Percentiles rank a stretch among this genome's conserved stretches.
phyloP scores from a whole-genome alignment of 2,888 invertebrate species.

The Lumbricus terrestris region DNA sequence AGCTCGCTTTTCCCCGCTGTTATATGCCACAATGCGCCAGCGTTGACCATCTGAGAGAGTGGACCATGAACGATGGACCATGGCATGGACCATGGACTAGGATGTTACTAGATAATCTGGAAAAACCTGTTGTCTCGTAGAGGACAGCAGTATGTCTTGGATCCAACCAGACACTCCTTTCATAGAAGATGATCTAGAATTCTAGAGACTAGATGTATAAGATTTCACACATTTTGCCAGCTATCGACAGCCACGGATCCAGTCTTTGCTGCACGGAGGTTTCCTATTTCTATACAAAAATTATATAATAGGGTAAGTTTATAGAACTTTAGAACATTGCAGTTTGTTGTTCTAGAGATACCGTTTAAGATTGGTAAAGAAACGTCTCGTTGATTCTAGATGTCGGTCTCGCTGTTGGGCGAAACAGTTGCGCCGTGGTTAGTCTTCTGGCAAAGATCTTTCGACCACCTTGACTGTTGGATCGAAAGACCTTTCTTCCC shows the following conservation, averaged over 20 bases:
- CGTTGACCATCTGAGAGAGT: no score
- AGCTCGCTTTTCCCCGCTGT: no score
- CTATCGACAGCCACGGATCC: background rate
- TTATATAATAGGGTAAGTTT: background rate
- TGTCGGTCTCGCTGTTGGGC: background rate
- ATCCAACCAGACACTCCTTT: background rate
- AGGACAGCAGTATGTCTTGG: background rate
- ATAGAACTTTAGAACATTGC: background rate
- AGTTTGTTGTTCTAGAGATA: background rate
- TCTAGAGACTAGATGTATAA: no score
- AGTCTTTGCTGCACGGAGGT: background rate
- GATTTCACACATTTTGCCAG: background rate
- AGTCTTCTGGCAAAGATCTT: background rate
- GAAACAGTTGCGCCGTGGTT: background rate
- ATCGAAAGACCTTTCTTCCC: no score
- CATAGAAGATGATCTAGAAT: background rate
- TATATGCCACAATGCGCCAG: no score
- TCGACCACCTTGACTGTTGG: background rate
- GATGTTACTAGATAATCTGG: no score
- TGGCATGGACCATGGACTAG: no score
- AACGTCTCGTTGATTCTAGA: background rate
- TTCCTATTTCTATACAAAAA: background rate
- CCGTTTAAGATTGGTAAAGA: background rate
- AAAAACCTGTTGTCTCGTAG: background rate
- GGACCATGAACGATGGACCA: no score